These are phyloP conservation scores for Coptodon bakossiorum DNA, from an alignment of 2,113 vertebrate genomes.

Conservation along the genomic window DNA sequence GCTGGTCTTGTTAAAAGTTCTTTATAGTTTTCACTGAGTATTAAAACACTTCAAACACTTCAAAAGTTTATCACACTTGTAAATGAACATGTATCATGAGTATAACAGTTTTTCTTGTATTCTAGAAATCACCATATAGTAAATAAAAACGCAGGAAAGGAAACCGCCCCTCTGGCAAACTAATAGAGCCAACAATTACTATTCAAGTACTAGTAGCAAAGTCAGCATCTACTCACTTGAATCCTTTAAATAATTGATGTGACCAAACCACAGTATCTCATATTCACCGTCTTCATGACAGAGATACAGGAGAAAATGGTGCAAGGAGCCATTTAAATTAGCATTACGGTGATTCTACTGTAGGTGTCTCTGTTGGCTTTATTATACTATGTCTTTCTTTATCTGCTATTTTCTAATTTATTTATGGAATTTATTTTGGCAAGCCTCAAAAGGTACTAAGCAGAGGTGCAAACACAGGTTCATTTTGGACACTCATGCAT, in stretches of 20 bases:
- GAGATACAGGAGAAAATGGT: background rate
- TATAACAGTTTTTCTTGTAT: background rate
- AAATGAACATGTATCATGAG: background rate
- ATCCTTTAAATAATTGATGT: constrained; percentile 31
- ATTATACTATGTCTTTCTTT: background rate
- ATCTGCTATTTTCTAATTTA: too few relatives aligned
- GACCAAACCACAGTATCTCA: constrained; percentile 11
- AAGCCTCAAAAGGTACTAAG: background rate
- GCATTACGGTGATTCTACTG: background rate
- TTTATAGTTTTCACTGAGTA: background rate
- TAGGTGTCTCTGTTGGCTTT: background rate
- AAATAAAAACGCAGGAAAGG: background rate
- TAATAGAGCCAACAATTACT: background rate
- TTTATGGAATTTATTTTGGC: background rate
- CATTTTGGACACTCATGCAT: background rate
- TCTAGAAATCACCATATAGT: background rate
- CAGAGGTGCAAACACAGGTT: background rate
- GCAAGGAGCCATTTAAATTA: background rate
- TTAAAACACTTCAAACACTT: background rate
- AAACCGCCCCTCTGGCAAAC: background rate
- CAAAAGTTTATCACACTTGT: background rate
- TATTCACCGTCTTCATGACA: constrained; percentile 2
- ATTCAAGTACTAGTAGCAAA: constrained; percentile 1
- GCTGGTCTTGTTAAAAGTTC: background rate
- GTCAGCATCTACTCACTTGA: constrained; percentile 21